Evolutionary conservation across 2,888 invertebrate species (phyloP), one percentile per base, ranked within the genome.

Genomic region (Euclidia mi): DNA sequence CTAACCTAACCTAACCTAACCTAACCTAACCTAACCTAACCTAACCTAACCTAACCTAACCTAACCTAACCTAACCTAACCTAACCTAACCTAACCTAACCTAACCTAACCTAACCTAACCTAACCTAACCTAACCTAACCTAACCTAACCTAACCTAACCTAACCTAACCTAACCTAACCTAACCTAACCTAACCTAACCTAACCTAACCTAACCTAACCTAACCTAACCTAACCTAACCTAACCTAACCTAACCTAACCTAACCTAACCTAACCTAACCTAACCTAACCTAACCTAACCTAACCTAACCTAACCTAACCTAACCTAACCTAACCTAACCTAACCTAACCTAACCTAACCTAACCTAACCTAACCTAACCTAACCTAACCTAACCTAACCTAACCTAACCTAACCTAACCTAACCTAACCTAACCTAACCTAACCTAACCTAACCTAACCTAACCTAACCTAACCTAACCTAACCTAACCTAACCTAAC

Each of bases 1-100:
- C 70, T 68, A 70, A 70, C 71, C 71, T 68, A 72, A 71, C 71
- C 67, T 66, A 67, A 65, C 67, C 65, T 64, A 69, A 65, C 65
- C 66, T 68, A 68, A 69, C 67, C 67, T 68, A 66, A 66, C 71
- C 67, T 63, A 71, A 69, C 71, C 69, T 70, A 69, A 69, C 68
- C 69, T 68, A 70, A 66, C 66, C 66, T 67, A 69, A 68, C 71
- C 68, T 63, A 69, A 68, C 69, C 68, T 66, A 67, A 65, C 67
- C 65, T 65, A 69, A 65, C 67, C 66, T 61, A 65, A 65, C 69
- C 69, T 65, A 69, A 67, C 67, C 69, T 65, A 68, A 67, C 71
- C 65, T 65, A 68, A 65, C 71, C 66, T 63, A 68, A 68, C 65
- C 67, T 65, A 67, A 66, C 70, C 66, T 67, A 67, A 63, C 67